Percentiles rank a stretch among this genome's conserved stretches.
Conservation (phyloP, 2,113 vertebrate species). For the Aplodontia rufa region DNA sequence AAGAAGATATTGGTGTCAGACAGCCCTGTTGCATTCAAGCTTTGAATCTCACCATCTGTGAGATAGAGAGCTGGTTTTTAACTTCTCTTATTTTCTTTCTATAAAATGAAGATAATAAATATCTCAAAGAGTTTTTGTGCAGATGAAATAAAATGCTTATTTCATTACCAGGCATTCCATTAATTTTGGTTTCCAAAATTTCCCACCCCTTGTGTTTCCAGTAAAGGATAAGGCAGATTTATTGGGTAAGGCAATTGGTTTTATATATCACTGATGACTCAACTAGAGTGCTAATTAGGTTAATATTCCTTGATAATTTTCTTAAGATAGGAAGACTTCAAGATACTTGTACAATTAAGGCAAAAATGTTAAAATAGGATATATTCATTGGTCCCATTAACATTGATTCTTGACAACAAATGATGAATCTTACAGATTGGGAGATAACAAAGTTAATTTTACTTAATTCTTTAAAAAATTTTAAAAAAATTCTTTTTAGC, state of each 20-base stretch:
- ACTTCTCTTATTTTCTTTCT: not conserved
- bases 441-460: not conserved
- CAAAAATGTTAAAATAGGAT: not conserved
- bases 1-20: constrained; percentile 6
- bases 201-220: not conserved
- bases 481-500: not conserved
- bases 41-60: not conserved
- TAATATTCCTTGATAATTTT: not conserved
- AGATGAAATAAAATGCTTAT: not conserved
- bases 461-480: not conserved
- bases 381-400: not conserved
- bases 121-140: not conserved
- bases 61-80: not conserved
- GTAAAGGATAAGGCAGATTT: constrained; percentile 30
- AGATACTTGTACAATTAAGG: not conserved
- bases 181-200: not conserved
- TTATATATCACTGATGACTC: not conserved
- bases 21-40: not conserved
- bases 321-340: not conserved
- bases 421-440: not conserved
- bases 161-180: not conserved
- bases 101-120: not conserved
- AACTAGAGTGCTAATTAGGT: not conserved
- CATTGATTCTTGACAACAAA: not conserved
- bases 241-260: not conserved